Evolutionary conservation across 2,797 vertebrate genomes (phyloP), one percentile per base, ranked within the genome.

Genomic region (Protosalanx chinensis): DNA sequence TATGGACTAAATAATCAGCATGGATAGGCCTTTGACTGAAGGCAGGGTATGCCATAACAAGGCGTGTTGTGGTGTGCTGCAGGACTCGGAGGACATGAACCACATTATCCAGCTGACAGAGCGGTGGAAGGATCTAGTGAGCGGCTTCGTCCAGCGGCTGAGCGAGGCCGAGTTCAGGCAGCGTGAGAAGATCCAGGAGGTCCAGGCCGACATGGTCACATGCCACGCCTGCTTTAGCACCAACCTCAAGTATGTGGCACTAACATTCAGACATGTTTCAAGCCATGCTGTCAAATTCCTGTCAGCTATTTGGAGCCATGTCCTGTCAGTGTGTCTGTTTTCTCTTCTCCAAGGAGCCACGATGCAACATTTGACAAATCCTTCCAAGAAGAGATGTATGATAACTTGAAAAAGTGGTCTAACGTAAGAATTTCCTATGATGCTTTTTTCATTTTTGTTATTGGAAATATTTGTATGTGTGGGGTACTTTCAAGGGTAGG

Each of bases 11-110:
- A 4, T 15, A 62, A 29, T 8, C 13, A 8, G 10, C 27, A 30
- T 30, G 23, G 4, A 33, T 46, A 46, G 3, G 3, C 12, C 10
- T 46, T 46, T 46, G 41, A 46, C 41, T 13, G 3, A 13, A 46
- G 41, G 41, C 41, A 13, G 13, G 8, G 3, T 0, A 12, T 46
- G 41, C 7, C 41, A 46, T 46, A 46, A 3, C 12, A 3, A 71
- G 63, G 6, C 20, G 20, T 59, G 23, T 23, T 8, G 57, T 67
- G 35, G 18, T 63, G 46, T 75, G 84, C 37, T 63, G 20, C 72
- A 97, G 96, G 94, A 95, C 75, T 84, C 85, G 0, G 83, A 84
- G 73, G 93, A 96, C 64, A 75, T 95, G 72, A 83, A 82, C 30
- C 10, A 63, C 65, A 76, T 96, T 56, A 74, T 89, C 78, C 85